phyloP scores from a whole-genome alignment of 2,113 vertebrate genomes.

The Nothoprocta pentlandii region DNA sequence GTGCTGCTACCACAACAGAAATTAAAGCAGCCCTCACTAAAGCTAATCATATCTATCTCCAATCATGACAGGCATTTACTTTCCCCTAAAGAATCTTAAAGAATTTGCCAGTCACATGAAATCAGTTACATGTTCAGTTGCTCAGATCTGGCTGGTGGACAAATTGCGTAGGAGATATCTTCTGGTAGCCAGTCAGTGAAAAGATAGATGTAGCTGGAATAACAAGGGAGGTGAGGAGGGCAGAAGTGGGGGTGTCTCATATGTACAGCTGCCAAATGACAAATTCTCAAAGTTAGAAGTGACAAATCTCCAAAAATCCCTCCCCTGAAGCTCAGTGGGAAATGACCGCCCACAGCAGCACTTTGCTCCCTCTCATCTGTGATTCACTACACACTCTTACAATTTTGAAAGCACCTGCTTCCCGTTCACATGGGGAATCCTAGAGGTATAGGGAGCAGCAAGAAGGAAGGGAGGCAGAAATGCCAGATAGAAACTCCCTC shows the following conservation, averaged over 20 bases:
- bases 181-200: background rate
- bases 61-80: background rate
- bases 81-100: background rate
- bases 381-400: background rate
- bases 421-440: background rate
- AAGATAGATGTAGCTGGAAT: background rate
- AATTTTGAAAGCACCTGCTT: background rate
- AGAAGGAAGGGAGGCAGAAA: background rate
- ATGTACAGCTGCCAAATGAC: background rate
- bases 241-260: background rate
- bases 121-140: background rate
- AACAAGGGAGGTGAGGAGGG: background rate
- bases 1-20: background rate
- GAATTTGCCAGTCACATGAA: background rate
- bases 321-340: background rate
- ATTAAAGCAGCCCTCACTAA: background rate
- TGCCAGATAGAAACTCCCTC: background rate
- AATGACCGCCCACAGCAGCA: background rate
- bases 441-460: background rate
- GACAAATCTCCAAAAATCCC: background rate
- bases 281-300: background rate
- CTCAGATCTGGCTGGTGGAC: background rate
- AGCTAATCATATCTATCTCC: background rate
- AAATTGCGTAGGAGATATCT: background rate
- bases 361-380: background rate